Conservation (phyloP, 2,797 vertebrate genomes). For the Psittacula derbiana region DNA sequence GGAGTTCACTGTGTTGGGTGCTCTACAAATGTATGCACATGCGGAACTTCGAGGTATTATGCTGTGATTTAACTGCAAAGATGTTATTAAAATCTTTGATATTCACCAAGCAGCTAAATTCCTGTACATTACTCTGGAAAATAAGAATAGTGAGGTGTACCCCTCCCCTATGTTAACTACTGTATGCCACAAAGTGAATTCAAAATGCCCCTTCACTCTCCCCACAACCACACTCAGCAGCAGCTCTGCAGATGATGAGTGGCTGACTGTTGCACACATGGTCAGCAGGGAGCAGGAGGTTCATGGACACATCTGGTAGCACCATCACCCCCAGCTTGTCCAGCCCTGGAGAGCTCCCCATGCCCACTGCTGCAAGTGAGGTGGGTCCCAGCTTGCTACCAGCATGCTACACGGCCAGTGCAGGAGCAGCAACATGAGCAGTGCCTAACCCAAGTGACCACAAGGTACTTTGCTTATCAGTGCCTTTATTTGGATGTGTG, state of each 20-base stretch:
- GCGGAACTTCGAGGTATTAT: neutral
- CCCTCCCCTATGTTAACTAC: too few species aligned
- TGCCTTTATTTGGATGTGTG: neutral
- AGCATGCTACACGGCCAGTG: accelerated
- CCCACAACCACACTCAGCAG: neutral
- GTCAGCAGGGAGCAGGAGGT: neutral
- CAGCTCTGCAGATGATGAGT: neutral
- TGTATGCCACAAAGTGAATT: neutral
- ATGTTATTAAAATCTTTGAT: neutral
- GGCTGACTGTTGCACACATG: neutral
- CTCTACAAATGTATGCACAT: neutral
- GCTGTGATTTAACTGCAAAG: neutral
- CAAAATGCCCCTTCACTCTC: neutral
- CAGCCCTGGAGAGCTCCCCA: neutral
- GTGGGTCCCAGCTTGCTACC: neutral
- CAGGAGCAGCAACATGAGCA: neutral
- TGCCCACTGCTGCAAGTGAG: neutral
- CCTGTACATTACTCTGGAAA: neutral
- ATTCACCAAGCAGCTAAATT: neutral
- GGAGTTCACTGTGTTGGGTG: neutral
- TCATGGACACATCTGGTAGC: neutral
- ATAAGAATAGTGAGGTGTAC: neutral
- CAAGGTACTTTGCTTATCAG: neutral
- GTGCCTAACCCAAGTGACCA: neutral
- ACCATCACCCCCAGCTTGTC: accelerated